A percentile compares a stretch with the other conserved stretches of the same genome.
These are phyloP conservation scores for Uria lomvia DNA, from an alignment of 2,113 vertebrate species.

Conservation along the genomic window DNA sequence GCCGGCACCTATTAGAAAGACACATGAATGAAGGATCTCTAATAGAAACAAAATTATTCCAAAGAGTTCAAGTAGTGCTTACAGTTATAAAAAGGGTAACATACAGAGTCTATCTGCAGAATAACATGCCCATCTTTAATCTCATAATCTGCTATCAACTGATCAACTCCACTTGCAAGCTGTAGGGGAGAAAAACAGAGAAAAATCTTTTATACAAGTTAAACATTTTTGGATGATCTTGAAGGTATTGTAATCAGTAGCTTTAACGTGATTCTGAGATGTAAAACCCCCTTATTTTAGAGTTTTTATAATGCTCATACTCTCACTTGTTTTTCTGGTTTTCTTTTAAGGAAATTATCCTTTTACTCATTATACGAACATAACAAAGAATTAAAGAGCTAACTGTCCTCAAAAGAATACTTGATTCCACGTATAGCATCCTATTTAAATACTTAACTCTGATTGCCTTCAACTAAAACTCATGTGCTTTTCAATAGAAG, in stretches of 20 bases:
- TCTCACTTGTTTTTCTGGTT: background rate
- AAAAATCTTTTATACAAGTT: background rate
- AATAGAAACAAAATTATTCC: background rate
- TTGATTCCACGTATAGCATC: background rate
- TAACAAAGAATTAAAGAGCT: background rate
- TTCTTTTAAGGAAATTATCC: background rate
- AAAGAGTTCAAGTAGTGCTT: background rate
- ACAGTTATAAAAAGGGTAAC: background rate
- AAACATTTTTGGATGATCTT: background rate
- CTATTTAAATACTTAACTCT: background rate
- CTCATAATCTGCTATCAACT: constrained; percentile 78
- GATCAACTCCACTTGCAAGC: constrained; percentile 79
- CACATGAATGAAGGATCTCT: background rate
- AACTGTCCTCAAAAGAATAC: background rate
- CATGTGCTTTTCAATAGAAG: background rate
- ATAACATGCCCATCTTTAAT: constrained; percentile 79
- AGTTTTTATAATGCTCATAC: background rate
- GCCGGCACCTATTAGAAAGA: constrained; percentile 76
- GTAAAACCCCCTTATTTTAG: background rate
- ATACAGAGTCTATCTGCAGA: constrained; percentile 83
- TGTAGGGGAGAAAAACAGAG: constrained; percentile 50
- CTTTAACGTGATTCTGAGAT: background rate
- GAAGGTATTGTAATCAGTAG: background rate
- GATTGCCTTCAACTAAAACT: background rate
- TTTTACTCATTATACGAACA: background rate